Conservation (phyloP, 53 echinoderm and acorn worm species). For the Echinometra lucunter region DNA sequence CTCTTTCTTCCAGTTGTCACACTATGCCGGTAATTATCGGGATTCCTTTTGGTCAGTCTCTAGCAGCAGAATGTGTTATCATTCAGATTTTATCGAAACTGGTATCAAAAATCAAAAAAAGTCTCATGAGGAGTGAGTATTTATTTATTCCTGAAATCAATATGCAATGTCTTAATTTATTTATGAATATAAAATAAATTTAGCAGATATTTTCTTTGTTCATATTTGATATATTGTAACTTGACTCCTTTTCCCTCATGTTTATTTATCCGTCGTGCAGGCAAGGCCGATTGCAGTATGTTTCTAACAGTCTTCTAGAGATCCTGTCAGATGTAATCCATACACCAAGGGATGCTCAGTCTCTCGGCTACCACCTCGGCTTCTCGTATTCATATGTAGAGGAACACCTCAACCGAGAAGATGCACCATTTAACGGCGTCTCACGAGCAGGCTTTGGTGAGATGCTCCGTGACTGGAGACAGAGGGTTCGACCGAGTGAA, state of each 20-base stretch:
- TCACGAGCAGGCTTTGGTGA: background rate
- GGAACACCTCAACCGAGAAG: background rate
- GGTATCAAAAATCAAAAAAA: too few relatives aligned
- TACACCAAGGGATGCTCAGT: background rate
- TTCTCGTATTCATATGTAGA: background rate
- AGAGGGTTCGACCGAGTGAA: background rate
- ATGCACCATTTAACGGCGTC: background rate
- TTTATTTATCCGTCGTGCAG: background rate
- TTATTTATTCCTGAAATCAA: too few relatives aligned
- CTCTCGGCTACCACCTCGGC: conserved; percentile 9
- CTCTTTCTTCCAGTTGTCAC: too few relatives aligned
- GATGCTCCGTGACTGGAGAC: conserved; percentile 32
- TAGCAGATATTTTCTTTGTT: too few relatives aligned
- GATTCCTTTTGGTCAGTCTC: too few relatives aligned
- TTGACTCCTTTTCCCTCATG: background rate
- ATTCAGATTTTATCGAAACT: too few relatives aligned
- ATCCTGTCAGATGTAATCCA: background rate
- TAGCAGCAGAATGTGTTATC: too few relatives aligned
- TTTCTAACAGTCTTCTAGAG: background rate
- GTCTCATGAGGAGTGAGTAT: too few relatives aligned
- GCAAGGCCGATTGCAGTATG: background rate
- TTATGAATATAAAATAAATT: too few relatives aligned
- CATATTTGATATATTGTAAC: background rate
- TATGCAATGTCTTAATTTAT: too few relatives aligned
- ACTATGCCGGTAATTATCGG: too few relatives aligned